Evolutionary conservation across 2,797 vertebrate species (phyloP).

Genomic region (Pterois miles): DNA sequence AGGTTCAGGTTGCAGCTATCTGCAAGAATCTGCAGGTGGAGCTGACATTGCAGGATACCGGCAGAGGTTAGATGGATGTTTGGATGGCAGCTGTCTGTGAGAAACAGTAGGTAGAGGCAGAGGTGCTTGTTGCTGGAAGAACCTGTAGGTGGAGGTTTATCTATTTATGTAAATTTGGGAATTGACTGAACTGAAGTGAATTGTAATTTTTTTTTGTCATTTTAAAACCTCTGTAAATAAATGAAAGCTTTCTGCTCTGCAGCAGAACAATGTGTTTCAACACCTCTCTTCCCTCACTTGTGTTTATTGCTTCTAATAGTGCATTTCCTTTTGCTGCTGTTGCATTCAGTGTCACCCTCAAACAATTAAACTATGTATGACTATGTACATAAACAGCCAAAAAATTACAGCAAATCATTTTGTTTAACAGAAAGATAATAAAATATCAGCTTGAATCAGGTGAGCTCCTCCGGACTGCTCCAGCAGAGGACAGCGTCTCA

Average conservation of each 20-base stretch:
- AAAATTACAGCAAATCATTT: not conserved
- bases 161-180: not conserved
- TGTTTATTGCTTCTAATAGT: not conserved
- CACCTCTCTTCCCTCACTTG: too few relatives aligned
- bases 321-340: not conserved
- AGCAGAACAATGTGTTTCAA: too few relatives aligned
- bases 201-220: not conserved
- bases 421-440: not conserved
- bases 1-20: too few relatives aligned
- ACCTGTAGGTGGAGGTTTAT: too few relatives aligned
- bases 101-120: too few relatives aligned
- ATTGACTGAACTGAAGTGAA: not conserved
- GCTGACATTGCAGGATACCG: too few relatives aligned
- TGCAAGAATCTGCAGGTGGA: too few relatives aligned
- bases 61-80: too few relatives aligned
- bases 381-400: not conserved
- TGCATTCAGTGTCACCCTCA: not conserved
- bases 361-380: not conserved
- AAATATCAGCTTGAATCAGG: not conserved
- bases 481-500: conserved; percentile 47
- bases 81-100: too few relatives aligned
- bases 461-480: not conserved
- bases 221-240: not conserved
- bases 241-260: not conserved
- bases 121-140: too few relatives aligned